phyloP scores from a whole-genome alignment of 2,797 vertebrate species.

The Aulostomus chinensis region DNA sequence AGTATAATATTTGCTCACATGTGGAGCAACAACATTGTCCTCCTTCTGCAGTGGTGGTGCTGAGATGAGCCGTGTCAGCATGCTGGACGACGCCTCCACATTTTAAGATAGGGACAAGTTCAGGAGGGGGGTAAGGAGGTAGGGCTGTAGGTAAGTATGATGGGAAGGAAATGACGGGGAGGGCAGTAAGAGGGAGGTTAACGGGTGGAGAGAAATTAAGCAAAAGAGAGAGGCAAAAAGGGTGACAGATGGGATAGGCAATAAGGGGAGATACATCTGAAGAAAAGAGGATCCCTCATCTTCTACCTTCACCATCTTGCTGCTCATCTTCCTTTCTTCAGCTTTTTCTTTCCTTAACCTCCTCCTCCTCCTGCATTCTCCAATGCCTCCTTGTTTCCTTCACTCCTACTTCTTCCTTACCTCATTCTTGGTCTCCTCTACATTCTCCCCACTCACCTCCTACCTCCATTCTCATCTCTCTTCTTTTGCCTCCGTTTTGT shows the following conservation, averaged over 20 bases:
- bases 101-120: background rate
- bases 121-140: background rate
- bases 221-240: background rate
- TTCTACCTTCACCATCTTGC: background rate
- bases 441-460: slow-evolving; percentile 1
- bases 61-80: slow-evolving; percentile 40
- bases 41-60: slow-evolving; percentile 19
- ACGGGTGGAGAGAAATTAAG: background rate
- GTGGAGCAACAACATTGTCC: slow-evolving; percentile 83
- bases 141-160: background rate
- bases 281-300: no score
- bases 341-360: background rate
- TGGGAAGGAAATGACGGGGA: background rate
- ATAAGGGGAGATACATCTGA: no score
- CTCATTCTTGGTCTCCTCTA: background rate
- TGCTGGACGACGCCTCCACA: slow-evolving; percentile 46
- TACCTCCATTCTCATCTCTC: slow-evolving; percentile 17
- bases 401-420: background rate
- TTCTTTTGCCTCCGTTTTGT: slow-evolving; percentile 15
- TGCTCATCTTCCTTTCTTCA: background rate
- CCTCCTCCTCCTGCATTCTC: background rate
- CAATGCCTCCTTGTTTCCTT: background rate
- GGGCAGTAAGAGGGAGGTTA: background rate
- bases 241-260: no score
- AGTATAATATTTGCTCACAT: slow-evolving; percentile 88